Evolutionary conservation across 92 coral and sea anemone genomes (phyloP), one percentile per base, ranked within the genome.

Genomic region (Porites cylindrica): DNA sequence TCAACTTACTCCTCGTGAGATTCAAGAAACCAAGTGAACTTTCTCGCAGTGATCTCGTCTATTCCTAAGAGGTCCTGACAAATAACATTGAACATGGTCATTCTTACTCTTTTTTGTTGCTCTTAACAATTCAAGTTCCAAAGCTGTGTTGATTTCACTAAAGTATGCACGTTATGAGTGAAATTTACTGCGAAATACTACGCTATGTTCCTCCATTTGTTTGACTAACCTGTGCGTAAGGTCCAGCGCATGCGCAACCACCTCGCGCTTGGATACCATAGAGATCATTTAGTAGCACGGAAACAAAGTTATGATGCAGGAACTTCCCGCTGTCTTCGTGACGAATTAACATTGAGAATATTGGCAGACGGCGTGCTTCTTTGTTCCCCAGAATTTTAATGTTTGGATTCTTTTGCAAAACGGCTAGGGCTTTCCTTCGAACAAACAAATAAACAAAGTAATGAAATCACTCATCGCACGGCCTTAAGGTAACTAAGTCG

Each of bases 211-310:
- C 47, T 4, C 47, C 61, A 56, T 10, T 56, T 10, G 11, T 12
- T 10, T 56, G 2, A 12, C 92, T 62, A 79, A 94, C 98, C 98
- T 80, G 85, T 12, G 95, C 98, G 23, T 94, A 94, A 8, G 98
- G 98, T 63, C 98, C 98, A 7, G 98, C 98, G 87, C 98, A 94
- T 59, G 98, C 98, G 82, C 98, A 94, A 14, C 98, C 98, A 9
- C 98, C 98, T 10, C 98, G 85, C 14, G 98, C 90, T 70, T 94
- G 98, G 76, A 94, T 94, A 18, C 98, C 98, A 66, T 92, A 94
- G 70, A 94, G 91, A 64, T 94, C 98, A 64, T 94, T 94, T 7
- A 94, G 93, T 2, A 94, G 75, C 10, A 93, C 95, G 4, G 98
- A 94, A 4, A 94, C 91, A 73, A 94, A 94, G 88, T 94, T 94